Evolutionary conservation across 2,113 vertebrate genomes (phyloP), one percentile per base, ranked within the genome.

Genomic region (Tor tambroides): DNA sequence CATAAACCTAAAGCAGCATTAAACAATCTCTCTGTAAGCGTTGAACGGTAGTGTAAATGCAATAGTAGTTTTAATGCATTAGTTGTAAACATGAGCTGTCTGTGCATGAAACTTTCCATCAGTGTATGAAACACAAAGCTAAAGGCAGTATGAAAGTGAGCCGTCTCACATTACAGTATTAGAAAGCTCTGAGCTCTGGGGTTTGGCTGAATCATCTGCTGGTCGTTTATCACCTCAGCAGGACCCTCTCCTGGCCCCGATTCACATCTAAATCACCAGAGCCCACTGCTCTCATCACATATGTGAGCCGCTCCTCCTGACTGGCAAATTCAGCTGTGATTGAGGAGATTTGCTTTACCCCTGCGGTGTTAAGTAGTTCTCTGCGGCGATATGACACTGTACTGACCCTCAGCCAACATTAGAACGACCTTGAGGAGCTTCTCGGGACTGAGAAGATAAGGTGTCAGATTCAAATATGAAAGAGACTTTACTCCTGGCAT

Each of bases 351-450:
- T 90, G 93, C 89, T 85, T 92, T 94, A 30, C 72, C 35, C 77
- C 84, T 76, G 82, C 23, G 21, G 81, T 83, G 87, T 86, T 63
- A 93, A 90, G 83, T 92, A 93, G 94, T 92, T 85, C 93, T 96
- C 88, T 91, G 87, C 94, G 93, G 93, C 89, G 85, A 92, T 89
- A 69, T 91, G 93, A 90, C 92, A 89, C 83, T 69, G 91, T 93
- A 94, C 91, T 94, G 94, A 96, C 96, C 95, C 96, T 94, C 92
- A 90, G 95, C 89, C 92, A 89, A 96, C 90, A 95, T 95, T 95
- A 94, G 95, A 93, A 92, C 88, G 91, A 96, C 94, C 95, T 97
- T 97, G 93, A 95, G 92, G 91, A 88, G 93, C 92, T 87, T 87
- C 85, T 89, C 71, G 49, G 41, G 4, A 23, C 32, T 5, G 92